phyloP scores from a whole-genome alignment of 2,113 vertebrate species.

The Labeo catla region DNA sequence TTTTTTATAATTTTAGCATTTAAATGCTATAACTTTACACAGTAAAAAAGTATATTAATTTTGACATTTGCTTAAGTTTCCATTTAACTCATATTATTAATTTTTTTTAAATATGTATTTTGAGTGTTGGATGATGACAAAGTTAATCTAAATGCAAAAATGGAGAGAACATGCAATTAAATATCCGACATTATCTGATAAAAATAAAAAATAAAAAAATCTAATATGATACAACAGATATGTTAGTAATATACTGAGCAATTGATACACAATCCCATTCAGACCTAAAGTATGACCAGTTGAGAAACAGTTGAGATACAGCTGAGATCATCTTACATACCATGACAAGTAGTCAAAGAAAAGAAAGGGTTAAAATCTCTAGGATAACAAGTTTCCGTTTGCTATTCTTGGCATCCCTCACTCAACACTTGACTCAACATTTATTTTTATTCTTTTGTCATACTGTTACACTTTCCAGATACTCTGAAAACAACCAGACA shows the following conservation, averaged over 20 bases:
- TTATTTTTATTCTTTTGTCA: constrained; percentile 19
- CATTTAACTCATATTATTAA: no score
- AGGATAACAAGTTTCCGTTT: neutral
- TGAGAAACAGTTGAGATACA: neutral
- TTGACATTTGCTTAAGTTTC: no score
- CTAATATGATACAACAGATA: no score
- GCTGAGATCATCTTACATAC: neutral
- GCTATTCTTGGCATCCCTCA: constrained; percentile 5
- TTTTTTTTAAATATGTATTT: no score
- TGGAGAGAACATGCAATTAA: no score
- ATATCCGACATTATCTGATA: neutral
- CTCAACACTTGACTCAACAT: neutral
- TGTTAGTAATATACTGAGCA: neutral
- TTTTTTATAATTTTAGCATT: no score
- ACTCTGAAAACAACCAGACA: constrained; percentile 16
- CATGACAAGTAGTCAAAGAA: neutral
- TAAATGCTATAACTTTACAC: no score
- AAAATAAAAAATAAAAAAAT: neutral
- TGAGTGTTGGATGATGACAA: no score
- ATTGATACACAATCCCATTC: neutral
- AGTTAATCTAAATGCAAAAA: no score
- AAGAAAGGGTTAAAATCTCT: constrained; percentile 5
- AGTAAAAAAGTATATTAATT: no score
- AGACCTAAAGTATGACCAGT: neutral
- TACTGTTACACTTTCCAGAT: neutral